Evolutionary conservation across 1,140 invertebrate species (phyloP).

Genomic region (Nephotettix cincticeps): DNA sequence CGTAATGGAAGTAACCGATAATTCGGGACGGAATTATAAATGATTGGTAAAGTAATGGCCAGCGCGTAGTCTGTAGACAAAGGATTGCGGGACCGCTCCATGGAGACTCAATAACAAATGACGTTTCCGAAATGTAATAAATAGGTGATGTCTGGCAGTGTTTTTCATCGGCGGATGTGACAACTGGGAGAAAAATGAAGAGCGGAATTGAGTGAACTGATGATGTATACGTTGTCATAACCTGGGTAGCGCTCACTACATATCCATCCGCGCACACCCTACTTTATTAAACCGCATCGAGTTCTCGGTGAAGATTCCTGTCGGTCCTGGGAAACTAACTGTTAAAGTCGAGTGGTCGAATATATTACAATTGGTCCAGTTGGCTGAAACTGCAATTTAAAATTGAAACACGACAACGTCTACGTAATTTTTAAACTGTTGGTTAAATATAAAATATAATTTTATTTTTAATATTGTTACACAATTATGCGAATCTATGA

Average conservation of each 20-base stretch:
- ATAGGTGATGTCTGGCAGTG: slow-evolving; percentile 27
- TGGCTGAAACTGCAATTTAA: too few species aligned
- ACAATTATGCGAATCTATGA: too few species aligned
- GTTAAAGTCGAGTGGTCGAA: too few species aligned
- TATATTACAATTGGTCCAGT: too few species aligned
- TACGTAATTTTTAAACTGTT: too few species aligned
- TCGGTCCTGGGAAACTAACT: too few species aligned
- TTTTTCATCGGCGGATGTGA: slow-evolving; percentile 31
- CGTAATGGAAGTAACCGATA: slow-evolving; percentile 5
- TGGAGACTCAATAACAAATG: slow-evolving; percentile 29
- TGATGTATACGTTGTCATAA: slow-evolving; percentile 26
- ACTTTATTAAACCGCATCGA: too few species aligned
- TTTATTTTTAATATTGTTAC: too few species aligned
- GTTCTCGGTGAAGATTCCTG: too few species aligned
- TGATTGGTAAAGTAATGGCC: background rate
- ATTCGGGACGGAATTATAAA: slow-evolving; percentile 3
- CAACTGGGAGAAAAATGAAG: slow-evolving; percentile 31
- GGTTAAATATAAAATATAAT: too few species aligned
- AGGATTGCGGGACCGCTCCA: background rate
- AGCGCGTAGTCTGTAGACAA: background rate
- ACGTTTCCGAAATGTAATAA: slow-evolving; percentile 29
- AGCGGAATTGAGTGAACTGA: slow-evolving; percentile 27
- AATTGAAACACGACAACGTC: too few species aligned
- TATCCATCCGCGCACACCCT: background rate
- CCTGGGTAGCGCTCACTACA: slow-evolving; percentile 1